Percentiles rank a stretch among this genome's conserved stretches.
phyloP scores from a whole-genome alignment of 1,140 invertebrate species.

The Drosophila sproati region DNA sequence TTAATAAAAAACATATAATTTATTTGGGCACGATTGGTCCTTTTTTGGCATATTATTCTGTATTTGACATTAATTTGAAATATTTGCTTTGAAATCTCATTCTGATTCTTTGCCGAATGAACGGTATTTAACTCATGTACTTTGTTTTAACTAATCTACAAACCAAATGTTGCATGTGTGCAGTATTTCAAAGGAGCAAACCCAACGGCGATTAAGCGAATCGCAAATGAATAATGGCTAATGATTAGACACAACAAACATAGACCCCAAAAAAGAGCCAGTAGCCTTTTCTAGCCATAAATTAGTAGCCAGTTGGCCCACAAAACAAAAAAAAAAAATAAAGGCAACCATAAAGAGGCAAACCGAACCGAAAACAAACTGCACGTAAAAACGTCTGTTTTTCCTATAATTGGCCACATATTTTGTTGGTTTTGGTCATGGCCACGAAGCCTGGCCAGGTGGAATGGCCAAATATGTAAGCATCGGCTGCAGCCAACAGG shows the following conservation, averaged over 20 bases:
- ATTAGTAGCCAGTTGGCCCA: conserved; percentile 46
- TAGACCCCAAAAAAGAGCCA: conserved; percentile 18
- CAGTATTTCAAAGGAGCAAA: conserved; percentile 24
- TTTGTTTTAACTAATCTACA: conserved; percentile 20
- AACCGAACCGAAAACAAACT: conserved; percentile 34
- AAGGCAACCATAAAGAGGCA: background rate
- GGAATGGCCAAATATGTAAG: conserved; percentile 50
- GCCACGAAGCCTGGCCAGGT: conserved; percentile 52
- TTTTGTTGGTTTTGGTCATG: conserved; percentile 60
- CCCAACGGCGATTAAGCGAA: conserved; percentile 30
- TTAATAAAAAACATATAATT: too few species aligned
- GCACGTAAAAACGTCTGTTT: conserved; percentile 82
- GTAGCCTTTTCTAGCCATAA: conserved; percentile 67
- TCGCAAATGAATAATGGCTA: conserved; percentile 56
- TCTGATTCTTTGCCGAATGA: too few species aligned
- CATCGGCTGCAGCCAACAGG: conserved; percentile 32
- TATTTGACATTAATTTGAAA: too few species aligned
- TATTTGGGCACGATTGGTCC: too few species aligned
- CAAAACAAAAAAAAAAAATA: conserved; percentile 19
- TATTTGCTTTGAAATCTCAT: too few species aligned
- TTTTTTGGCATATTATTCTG: too few species aligned
- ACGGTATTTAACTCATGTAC: background rate
- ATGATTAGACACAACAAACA: conserved; percentile 62
- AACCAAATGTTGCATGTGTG: conserved; percentile 25
- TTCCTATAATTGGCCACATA: conserved; percentile 82